Conservation (phyloP, 2,113 vertebrate genomes). For the Brienomyrus longianalis region DNA sequence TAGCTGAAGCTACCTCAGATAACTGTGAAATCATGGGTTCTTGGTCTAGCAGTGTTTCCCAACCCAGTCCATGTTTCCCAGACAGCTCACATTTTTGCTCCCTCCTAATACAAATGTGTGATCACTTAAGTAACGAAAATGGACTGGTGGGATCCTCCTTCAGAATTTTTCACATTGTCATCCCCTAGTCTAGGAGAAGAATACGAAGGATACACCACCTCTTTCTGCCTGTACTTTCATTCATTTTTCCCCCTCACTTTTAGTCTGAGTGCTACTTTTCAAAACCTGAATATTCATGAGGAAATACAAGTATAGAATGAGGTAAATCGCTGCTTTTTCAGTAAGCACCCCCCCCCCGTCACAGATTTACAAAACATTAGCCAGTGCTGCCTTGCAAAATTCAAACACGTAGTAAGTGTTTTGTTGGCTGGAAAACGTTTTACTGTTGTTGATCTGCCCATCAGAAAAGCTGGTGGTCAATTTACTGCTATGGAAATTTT, state of each 20-base stretch:
- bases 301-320: background rate
- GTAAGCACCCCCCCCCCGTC: background rate
- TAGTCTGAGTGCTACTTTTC: background rate
- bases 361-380: background rate
- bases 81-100: background rate
- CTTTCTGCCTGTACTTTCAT: background rate
- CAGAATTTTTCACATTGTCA: background rate
- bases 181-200: background rate
- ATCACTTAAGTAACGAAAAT: background rate
- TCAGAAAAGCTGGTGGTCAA: background rate
- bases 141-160: background rate
- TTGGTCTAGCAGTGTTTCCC: background rate
- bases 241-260: background rate
- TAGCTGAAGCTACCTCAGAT: background rate
- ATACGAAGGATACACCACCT: background rate
- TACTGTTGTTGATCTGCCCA: background rate
- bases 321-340: background rate
- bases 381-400: background rate
- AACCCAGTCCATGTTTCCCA: background rate
- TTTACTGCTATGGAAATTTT: background rate
- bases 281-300: background rate
- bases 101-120: background rate
- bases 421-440: background rate
- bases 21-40: background rate
- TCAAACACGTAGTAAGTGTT: background rate